Percentiles rank a stretch among this genome's conserved stretches.
Evolutionary conservation across 2,113 vertebrate species (phyloP).

Genomic region (Tragelaphus buxtoni): DNA sequence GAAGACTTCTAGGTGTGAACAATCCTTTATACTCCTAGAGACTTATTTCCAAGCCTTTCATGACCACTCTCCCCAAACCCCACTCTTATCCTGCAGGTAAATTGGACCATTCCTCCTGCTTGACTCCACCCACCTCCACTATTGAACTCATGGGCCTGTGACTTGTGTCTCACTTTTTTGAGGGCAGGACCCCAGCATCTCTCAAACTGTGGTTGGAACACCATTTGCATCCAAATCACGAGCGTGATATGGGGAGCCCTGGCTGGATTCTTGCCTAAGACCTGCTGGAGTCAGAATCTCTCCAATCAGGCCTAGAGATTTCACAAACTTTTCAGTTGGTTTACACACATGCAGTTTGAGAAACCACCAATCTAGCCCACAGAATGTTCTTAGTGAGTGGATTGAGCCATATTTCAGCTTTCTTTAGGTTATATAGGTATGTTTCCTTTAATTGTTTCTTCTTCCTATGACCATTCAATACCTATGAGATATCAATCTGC

Average conservation of each 20-base stretch:
- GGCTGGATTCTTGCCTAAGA: background rate
- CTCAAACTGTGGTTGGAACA: background rate
- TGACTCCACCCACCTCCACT: background rate
- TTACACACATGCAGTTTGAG: background rate
- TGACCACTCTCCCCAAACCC: background rate
- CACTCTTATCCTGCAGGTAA: background rate
- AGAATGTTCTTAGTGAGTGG: background rate
- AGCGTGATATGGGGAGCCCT: background rate
- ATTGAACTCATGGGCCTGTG: background rate
- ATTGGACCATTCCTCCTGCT: background rate
- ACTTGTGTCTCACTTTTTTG: background rate
- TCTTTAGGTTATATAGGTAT: background rate
- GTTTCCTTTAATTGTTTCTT: slow-evolving; percentile 23
- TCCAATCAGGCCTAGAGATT: background rate
- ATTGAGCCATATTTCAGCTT: background rate
- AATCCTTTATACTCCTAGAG: background rate
- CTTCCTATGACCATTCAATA: background rate
- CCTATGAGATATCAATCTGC: background rate
- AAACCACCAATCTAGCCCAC: background rate
- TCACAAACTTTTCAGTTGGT: background rate
- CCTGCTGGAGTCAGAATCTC: background rate
- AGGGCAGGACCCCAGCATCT: background rate
- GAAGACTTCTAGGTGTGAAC: background rate
- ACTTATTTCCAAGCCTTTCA: background rate
- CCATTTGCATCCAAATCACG: background rate